These are phyloP conservation scores for Euwallacea similis DNA, from an alignment of 1,140 invertebrate genomes.

Conservation along the genomic window DNA sequence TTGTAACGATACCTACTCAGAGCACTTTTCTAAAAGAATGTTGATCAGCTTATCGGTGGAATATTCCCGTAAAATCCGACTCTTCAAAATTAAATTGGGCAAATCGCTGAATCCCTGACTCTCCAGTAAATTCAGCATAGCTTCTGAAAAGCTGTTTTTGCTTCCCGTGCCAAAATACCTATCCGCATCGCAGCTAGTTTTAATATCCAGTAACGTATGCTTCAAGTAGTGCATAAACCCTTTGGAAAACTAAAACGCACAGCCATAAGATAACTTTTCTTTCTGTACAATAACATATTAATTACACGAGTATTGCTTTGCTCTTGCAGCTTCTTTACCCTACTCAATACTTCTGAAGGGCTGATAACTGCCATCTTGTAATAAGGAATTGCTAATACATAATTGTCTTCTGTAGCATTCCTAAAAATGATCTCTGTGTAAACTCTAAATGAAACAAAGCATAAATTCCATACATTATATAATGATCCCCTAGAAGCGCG, in stretches of 20 bases:
- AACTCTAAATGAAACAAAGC: background rate
- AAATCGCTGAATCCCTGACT: conserved; percentile 55
- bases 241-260: conserved; percentile 49
- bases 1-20: conserved; percentile 34
- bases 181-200: conserved; percentile 55
- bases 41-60: conserved; percentile 61
- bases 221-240: conserved; percentile 61
- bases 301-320: conserved; percentile 45
- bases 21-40: conserved; percentile 49
- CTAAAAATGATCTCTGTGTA: conserved; percentile 23
- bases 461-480: conserved; percentile 57
- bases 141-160: conserved; percentile 58
- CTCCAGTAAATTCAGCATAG: conserved; percentile 54
- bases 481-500: conserved; percentile 66
- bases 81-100: conserved; percentile 60
- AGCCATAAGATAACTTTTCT: background rate
- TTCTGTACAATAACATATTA: background rate
- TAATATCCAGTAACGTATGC: conserved; percentile 54
- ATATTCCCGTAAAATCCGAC: conserved; percentile 60
- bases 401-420: conserved; percentile 56
- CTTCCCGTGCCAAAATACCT: conserved; percentile 50
- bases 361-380: conserved; percentile 62
- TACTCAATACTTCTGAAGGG: conserved; percentile 56
- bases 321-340: conserved; percentile 53
- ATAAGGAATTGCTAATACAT: conserved; percentile 61